Percentiles rank a stretch among this genome's conserved stretches.
These are phyloP conservation scores for Rhabdomys pumilio DNA, from an alignment of 2,797 vertebrate species.

Conservation along the genomic window DNA sequence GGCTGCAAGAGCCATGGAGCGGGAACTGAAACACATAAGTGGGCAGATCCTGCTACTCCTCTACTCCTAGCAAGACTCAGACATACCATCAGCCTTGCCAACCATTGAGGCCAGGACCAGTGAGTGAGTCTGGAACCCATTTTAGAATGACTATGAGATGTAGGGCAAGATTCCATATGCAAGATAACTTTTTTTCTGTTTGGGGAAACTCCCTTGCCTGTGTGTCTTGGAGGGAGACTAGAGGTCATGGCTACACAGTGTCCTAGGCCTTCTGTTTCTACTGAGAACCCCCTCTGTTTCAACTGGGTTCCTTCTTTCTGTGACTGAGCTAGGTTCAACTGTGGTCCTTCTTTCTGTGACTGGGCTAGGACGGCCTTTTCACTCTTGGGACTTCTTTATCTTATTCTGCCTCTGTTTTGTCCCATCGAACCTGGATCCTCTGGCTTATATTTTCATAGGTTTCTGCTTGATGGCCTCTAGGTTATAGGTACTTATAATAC, in stretches of 20 bases:
- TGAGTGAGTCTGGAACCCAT: neutral
- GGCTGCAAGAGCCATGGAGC: neutral
- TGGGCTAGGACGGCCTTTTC: neutral
- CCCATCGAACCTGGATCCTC: neutral
- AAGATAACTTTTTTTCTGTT: neutral
- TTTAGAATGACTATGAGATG: neutral
- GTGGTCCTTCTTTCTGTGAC: neutral
- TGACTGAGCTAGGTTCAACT: neutral
- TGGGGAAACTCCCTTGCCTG: too few relatives aligned
- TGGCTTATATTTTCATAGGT: neutral
- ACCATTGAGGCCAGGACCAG: neutral
- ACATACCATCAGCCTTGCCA: neutral
- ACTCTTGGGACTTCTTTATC: neutral
- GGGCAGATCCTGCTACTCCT: neutral
- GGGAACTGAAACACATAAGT: too few relatives aligned
- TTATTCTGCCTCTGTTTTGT: neutral
- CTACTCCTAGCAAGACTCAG: too few relatives aligned
- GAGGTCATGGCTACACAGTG: too few relatives aligned
- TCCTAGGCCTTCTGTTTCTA: neutral
- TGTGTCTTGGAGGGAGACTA: neutral
- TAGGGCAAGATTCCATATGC: neutral
- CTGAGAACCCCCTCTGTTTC: neutral
- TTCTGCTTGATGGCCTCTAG: neutral
- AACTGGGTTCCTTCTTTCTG: neutral
- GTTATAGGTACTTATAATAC: neutral